Conservation (phyloP, 1,140 invertebrate genomes). For the Drosophila malerkotliana region DNA sequence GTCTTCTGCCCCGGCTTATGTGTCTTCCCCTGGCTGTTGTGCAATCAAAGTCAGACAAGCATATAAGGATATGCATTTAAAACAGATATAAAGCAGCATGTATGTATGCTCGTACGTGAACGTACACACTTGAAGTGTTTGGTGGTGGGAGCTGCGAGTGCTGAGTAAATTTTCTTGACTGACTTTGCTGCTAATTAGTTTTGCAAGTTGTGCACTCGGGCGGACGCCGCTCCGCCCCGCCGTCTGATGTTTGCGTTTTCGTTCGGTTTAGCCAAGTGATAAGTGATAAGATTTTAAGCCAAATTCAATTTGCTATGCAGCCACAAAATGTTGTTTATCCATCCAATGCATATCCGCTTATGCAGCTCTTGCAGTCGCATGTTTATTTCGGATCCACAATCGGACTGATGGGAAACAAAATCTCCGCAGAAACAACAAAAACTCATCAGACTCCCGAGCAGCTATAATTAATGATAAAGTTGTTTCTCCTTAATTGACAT, state of each 20-base stretch:
- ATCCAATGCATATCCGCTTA: slow-evolving; percentile 21
- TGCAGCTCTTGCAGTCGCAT: slow-evolving; percentile 8
- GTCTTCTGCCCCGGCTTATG: neutral
- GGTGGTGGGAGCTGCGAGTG: neutral
- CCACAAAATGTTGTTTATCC: slow-evolving; percentile 51
- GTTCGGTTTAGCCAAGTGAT: slow-evolving; percentile 51
- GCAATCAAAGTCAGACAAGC: slow-evolving; percentile 18
- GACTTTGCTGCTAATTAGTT: slow-evolving; percentile 68
- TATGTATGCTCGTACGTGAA: neutral
- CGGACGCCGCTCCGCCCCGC: slow-evolving; percentile 15
- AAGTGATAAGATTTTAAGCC: slow-evolving; percentile 58
- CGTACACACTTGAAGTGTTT: neutral
- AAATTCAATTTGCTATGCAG: slow-evolving; percentile 56
- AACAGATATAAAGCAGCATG: neutral
- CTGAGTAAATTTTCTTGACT: slow-evolving; percentile 46
- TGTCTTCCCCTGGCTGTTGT: slow-evolving; percentile 5
- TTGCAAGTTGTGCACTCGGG: slow-evolving; percentile 45
- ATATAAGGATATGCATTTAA: slow-evolving; percentile 2
- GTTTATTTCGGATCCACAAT: slow-evolving; percentile 19
- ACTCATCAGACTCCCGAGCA: slow-evolving; percentile 6
- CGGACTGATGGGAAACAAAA: slow-evolving; percentile 19
- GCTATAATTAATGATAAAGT: slow-evolving; percentile 67
- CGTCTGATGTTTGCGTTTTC: slow-evolving; percentile 3
- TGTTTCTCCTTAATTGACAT: slow-evolving; percentile 50
- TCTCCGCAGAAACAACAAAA: neutral